Percentiles rank a stretch among this genome's conserved stretches.
Conservation (phyloP, 2,797 vertebrate species). For the Micromesistius poutassou region DNA sequence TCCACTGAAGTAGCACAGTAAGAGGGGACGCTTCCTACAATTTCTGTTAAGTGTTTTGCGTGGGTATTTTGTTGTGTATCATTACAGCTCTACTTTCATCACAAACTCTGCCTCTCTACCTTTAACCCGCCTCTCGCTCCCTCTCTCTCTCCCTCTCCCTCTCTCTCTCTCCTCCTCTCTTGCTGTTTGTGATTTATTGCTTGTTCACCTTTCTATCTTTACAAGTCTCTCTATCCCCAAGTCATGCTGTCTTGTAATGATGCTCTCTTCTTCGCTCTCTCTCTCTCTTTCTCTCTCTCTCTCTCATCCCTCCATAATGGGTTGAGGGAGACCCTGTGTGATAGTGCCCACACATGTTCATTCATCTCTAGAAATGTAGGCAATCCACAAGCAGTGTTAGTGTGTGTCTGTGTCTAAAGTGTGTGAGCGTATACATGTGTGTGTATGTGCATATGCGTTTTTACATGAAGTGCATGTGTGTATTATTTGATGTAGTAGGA, state of each 20-base stretch:
- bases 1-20: no score
- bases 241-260: no score
- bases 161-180: neutral
- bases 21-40: no score
- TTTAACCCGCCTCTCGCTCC: neutral
- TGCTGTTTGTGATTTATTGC: neutral
- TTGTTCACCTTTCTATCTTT: neutral
- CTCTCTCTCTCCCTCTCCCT: neutral
- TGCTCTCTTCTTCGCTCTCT: neutral
- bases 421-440: slow-evolving; percentile 3
- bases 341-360: neutral
- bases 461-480: neutral
- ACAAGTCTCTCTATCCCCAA: no score
- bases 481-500: neutral
- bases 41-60: no score
- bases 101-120: neutral
- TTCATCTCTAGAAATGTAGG: neutral
- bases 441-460: neutral
- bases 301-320: neutral
- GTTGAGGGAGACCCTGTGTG: neutral
- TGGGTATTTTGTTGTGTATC: no score
- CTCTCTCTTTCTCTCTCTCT: neutral
- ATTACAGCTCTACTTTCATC: no score
- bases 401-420: neutral
- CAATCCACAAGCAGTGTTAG: neutral